A percentile compares a stretch with the other conserved stretches of the same genome.
Evolutionary conservation across 2,888 invertebrate species (phyloP).

Genomic region (Phania funesta): DNA sequence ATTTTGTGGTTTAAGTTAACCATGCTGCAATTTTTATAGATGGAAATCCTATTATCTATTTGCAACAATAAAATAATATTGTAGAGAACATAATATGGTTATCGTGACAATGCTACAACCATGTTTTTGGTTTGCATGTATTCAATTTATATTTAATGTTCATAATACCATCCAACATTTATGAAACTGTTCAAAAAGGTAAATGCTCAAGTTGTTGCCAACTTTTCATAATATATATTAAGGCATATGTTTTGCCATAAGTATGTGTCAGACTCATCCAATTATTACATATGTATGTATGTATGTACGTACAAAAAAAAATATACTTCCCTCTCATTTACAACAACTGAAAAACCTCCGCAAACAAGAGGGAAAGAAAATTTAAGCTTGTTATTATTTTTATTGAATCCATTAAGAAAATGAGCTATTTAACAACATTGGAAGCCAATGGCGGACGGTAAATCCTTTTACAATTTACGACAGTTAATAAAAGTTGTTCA

Average conservation of each 20-base stretch:
- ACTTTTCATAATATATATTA: no score
- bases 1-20: no score
- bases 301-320: not conserved
- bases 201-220: no score
- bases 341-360: not conserved
- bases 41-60: no score
- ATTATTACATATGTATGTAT: not conserved
- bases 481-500: conserved; percentile 67
- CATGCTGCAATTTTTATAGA: no score
- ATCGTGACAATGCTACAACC: no score
- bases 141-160: no score
- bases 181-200: no score
- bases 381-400: conserved; percentile 44
- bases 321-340: not conserved
- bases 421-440: conserved; percentile 63
- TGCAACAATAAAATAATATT: no score
- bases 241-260: not conserved
- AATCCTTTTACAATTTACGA: conserved; percentile 65
- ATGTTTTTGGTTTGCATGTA: no score
- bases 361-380: not conserved
- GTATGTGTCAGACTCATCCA: not conserved
- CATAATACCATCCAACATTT: no score
- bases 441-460: conserved; percentile 56
- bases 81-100: no score
- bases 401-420: conserved; percentile 67